Percentiles rank a stretch among this genome's conserved stretches.
These are phyloP conservation scores for Parazoanthus atlanticus DNA, from an alignment of 92 coral and sea anemone species.

Conservation along the genomic window DNA sequence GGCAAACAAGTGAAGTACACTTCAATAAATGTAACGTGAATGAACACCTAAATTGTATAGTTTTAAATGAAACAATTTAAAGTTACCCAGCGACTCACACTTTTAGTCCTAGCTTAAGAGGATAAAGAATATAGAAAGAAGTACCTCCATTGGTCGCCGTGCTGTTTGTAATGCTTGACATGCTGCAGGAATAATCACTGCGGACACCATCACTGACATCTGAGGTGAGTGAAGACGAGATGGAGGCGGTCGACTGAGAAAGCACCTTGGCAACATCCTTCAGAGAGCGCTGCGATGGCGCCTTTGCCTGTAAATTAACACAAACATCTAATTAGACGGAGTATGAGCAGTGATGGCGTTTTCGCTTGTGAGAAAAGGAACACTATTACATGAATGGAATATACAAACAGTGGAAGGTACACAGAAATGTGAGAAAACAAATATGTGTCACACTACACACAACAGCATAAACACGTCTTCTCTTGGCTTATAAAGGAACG, in stretches of 20 bases:
- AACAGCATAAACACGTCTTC: background rate
- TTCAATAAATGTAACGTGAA: background rate
- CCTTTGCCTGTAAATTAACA: slow-evolving; percentile 47
- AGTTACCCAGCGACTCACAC: background rate
- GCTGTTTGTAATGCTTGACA: slow-evolving; percentile 67
- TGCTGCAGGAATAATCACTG: slow-evolving; percentile 84
- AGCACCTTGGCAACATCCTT: slow-evolving; percentile 89
- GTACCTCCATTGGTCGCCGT: slow-evolving; percentile 86
- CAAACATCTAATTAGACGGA: background rate
- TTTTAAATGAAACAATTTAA: no score
- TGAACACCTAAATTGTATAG: background rate
- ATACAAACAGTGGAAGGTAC: background rate
- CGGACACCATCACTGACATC: slow-evolving; percentile 79
- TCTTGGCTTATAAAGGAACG: background rate
- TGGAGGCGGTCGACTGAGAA: slow-evolving; percentile 81
- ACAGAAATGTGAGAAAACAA: background rate
- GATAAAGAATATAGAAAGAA: background rate
- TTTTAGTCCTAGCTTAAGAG: background rate
- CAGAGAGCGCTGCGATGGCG: slow-evolving; percentile 72
- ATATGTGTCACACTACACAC: background rate
- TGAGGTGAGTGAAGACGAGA: slow-evolving; percentile 80
- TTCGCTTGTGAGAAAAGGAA: background rate
- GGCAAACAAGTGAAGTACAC: background rate
- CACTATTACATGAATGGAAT: no score
- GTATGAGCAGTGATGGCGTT: background rate